A percentile compares a stretch with the other conserved stretches of the same genome.
Conservation (phyloP, 2,797 vertebrate genomes). For the Philypnodon macrostomus region DNA sequence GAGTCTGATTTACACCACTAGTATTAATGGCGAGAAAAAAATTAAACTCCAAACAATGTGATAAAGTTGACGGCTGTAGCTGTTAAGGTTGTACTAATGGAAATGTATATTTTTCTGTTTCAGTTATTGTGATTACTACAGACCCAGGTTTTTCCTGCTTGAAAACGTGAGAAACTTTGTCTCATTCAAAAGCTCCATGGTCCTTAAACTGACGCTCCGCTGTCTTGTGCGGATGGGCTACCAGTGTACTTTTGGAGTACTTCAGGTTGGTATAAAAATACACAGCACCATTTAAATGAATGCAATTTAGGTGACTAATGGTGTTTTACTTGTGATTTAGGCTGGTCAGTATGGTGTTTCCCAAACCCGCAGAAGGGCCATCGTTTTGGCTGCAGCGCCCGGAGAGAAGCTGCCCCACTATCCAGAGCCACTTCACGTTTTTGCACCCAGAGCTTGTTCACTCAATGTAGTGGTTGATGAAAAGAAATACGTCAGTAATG, state of each 20-base stretch:
- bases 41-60: too few species aligned
- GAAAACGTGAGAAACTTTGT: slow-evolving; percentile 97
- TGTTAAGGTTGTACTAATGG: too few species aligned
- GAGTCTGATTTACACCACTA: too few species aligned
- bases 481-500: slow-evolving; percentile 91
- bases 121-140: slow-evolving; percentile 98
- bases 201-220: slow-evolving; percentile 91
- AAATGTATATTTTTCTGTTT: slow-evolving; percentile 1
- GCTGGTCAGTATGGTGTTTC: slow-evolving; percentile 95
- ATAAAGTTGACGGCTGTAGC: too few species aligned
- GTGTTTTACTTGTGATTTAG: slow-evolving; percentile 55
- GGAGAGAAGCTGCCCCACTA: slow-evolving; percentile 92
- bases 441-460: slow-evolving; percentile 91
- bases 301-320: background rate
- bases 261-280: slow-evolving; percentile 79
- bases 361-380: slow-evolving; percentile 91
- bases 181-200: slow-evolving; percentile 96
- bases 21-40: too few species aligned
- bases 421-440: slow-evolving; percentile 93
- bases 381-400: slow-evolving; percentile 90
- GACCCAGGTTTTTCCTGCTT: slow-evolving; percentile 91
- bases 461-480: slow-evolving; percentile 93
- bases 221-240: slow-evolving; percentile 97
- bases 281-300: too few species aligned
- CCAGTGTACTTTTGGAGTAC: slow-evolving; percentile 95